Evolutionary conservation across 2,888 invertebrate species (phyloP).

Genomic region (Nemurella pictetii): DNA sequence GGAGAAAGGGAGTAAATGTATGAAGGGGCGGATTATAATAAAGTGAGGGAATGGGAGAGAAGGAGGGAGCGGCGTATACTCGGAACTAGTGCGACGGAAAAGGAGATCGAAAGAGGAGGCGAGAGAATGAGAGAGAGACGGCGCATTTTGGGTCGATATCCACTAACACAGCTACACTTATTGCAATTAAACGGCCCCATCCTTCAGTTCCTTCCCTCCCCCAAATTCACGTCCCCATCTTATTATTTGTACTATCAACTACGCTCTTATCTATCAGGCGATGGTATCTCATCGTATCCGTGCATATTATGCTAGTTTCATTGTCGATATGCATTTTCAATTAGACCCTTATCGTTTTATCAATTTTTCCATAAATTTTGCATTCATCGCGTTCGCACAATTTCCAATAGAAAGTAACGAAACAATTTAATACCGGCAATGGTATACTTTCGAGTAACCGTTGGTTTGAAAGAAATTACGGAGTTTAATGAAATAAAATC

Average conservation of each 20-base stretch:
- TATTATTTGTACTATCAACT: background rate
- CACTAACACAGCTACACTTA: constrained; percentile 29
- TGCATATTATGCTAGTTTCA: background rate
- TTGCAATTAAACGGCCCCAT: background rate
- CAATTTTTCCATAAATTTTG: no score
- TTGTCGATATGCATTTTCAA: background rate
- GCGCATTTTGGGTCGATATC: constrained; percentile 34
- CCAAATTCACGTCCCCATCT: background rate
- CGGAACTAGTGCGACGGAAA: no score
- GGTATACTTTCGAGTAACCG: no score
- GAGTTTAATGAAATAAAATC: no score
- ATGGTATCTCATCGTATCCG: background rate
- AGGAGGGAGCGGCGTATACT: no score
- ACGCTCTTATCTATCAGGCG: background rate
- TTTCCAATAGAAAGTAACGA: background rate
- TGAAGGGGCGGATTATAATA: constrained; percentile 35
- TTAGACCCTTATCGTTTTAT: constrained; percentile 26
- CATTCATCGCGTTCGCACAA: background rate
- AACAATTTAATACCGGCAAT: background rate
- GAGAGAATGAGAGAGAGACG: background rate
- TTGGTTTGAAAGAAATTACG: no score
- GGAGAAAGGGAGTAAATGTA: constrained; percentile 32
- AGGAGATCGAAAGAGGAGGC: background rate
- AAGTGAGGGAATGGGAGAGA: constrained; percentile 31
- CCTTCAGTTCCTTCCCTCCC: background rate